Conservation (phyloP, 2,113 vertebrate genomes). For the Laterallus jamaicensis region DNA sequence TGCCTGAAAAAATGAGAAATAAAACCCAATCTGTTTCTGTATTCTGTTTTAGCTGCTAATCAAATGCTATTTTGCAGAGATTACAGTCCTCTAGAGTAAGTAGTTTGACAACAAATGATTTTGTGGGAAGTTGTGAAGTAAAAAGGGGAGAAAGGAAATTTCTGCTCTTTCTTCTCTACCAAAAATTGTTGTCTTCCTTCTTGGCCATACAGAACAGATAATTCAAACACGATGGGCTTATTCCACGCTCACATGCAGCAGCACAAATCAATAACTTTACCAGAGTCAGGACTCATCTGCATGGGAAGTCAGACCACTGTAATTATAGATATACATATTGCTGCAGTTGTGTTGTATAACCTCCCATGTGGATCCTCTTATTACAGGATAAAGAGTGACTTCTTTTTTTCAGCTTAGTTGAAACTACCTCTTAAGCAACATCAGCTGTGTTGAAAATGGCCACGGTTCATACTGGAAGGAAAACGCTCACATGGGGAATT, state of each 20-base stretch:
- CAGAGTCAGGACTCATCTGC: not conserved
- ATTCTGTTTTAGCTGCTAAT: not conserved
- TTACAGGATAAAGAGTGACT: constrained; percentile 18
- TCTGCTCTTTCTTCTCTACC: not conserved
- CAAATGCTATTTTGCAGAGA: not conserved
- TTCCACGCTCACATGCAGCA: not conserved
- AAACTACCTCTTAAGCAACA: constrained; percentile 10
- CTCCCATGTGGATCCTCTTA: not conserved
- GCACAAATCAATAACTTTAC: not conserved
- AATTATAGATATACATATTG: not conserved
- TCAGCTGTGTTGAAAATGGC: not conserved
- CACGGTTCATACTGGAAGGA: not conserved
- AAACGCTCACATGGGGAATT: constrained; percentile 12
- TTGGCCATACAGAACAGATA: not conserved
- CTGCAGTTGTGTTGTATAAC: not conserved
- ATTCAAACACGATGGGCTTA: not conserved
- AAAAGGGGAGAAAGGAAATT: not conserved
- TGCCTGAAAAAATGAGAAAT: not conserved
- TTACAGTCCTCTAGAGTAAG: not conserved
- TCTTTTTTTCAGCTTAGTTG: constrained; percentile 8
- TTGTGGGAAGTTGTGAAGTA: not conserved
- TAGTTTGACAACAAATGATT: not conserved
- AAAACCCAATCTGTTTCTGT: not conserved
- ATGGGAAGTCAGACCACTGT: not conserved
- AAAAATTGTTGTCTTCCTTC: not conserved